A percentile compares a stretch with the other conserved stretches of the same genome.
These are phyloP conservation scores for Wiebesia pumilae DNA, from an alignment of 1,140 invertebrate genomes.

Conservation along the genomic window DNA sequence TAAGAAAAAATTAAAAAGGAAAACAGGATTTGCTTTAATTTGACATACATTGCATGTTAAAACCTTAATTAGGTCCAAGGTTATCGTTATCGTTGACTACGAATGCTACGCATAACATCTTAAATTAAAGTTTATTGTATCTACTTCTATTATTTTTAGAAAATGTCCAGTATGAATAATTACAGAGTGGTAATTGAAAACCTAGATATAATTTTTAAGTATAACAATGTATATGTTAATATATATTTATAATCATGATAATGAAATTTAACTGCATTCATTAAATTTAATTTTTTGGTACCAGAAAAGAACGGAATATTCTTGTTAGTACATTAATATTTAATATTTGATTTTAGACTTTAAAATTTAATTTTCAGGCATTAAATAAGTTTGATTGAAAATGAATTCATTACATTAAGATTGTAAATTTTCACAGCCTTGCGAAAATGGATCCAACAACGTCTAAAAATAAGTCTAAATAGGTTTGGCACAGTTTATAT, in stretches of 20 bases:
- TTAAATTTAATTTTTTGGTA: not conserved
- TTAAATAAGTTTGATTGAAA: not conserved
- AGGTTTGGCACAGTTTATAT: not conserved
- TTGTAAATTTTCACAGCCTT: not conserved
- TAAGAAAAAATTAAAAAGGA: not conserved
- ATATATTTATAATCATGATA: not conserved
- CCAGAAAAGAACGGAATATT: not conserved
- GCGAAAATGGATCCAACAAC: not conserved
- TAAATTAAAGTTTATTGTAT: constrained; percentile 11
- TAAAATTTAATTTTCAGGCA: not conserved
- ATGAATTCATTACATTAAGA: not conserved
- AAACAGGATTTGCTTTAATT: not conserved
- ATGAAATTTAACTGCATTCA: no score
- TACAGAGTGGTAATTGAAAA: not conserved
- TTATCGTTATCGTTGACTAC: constrained; percentile 9
- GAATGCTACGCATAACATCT: constrained; percentile 5
- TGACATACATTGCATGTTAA: not conserved
- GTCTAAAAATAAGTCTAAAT: not conserved
- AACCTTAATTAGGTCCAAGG: constrained; percentile 23
- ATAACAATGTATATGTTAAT: not conserved
- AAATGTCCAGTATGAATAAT: not conserved
- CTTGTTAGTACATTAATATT: not conserved
- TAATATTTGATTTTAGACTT: not conserved
- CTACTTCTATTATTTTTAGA: not conserved
- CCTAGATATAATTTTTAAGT: not conserved